Percentiles rank a stretch among this genome's conserved stretches.
Evolutionary conservation across 1,140 invertebrate genomes (phyloP).

Genomic region (Drosophila oshimai): DNA sequence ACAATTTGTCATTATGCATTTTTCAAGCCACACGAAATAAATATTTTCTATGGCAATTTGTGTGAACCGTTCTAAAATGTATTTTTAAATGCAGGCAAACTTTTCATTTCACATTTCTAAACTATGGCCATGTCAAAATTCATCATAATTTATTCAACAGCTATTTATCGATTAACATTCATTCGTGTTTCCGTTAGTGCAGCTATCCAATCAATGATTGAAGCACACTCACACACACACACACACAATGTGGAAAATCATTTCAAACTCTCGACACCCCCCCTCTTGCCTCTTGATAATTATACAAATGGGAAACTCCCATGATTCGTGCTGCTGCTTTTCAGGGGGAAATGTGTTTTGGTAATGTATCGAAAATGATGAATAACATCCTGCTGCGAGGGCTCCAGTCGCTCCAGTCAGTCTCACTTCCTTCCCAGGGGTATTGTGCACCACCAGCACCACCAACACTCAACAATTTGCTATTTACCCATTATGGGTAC

Average conservation of each 20-base stretch:
- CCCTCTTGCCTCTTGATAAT: neutral
- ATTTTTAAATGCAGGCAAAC: neutral
- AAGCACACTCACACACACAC: conserved; percentile 3
- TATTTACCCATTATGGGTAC: conserved; percentile 16
- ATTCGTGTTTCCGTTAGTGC: neutral
- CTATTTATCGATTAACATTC: neutral
- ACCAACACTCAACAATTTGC: conserved; percentile 24
- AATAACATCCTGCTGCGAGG: conserved; percentile 4
- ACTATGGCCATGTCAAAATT: neutral
- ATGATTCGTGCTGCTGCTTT: neutral
- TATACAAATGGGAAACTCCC: conserved; percentile 4
- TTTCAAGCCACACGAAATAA: no score
- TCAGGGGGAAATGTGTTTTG: conserved; percentile 7
- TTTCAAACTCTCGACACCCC: neutral
- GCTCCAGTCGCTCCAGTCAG: neutral
- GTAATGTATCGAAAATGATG: conserved; percentile 19
- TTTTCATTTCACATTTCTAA: neutral
- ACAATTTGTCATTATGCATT: no score
- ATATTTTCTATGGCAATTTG: neutral
- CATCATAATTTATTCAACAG: neutral
- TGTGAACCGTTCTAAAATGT: no score
- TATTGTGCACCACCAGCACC: neutral
- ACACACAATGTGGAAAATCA: neutral
- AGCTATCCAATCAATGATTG: neutral
- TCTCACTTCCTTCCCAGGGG: neutral